Base-by-base conservation (phyloP, 2,797 vertebrate genomes). In the Pangasius macronema region DNA sequence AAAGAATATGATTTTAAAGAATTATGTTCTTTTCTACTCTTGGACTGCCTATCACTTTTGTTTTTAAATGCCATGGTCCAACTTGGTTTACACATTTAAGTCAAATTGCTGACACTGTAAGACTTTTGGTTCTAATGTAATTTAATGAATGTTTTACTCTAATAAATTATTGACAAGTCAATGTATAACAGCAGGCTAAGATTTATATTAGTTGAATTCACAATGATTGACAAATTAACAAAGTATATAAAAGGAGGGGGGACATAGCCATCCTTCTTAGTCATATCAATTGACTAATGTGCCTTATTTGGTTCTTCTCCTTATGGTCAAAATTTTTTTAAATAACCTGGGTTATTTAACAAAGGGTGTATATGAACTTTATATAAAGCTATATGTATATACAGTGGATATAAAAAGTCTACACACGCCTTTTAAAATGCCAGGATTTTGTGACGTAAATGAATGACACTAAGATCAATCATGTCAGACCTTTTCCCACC, bases 41-140 rank as follows among this genome's bases (percentile, higher is more conserved):
- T 61, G 27, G 22, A 13, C 13, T 61, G 10, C 68, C 4, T 13
- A 11, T 83, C 3, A 33, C 49, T 53, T 68, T 67, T 42, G 36
- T 27, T 81, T 59, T 65, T 7, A 76, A 42, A 20, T 27, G 1
- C 24, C 24, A 55, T 2, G 3, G 22, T 14, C 53, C 20, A 81
- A 36, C 10, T 42, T 61, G 13, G 14, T 46, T 82, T 63, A 46
- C 39, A 82, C 57, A 42, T 42, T 16, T 46, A 57, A 65, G 63
- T 70, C 1, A 57, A 20, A 9, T 2, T 65, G 70, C 72, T 87
- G 81, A 83, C 39, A 57, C 53, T 86, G 65, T 68, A 57, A 18
- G 20, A 84, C 24, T 42, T 42, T 22, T 59, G 67, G 72, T 61
- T 85, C 5, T 77, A 22, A 36, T 76, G 14, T 33, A 79, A 36